Percentiles rank a stretch among this genome's conserved stretches.
phyloP scores from a whole-genome alignment of 2,113 vertebrate species.

The Peromyscus maniculatus region DNA sequence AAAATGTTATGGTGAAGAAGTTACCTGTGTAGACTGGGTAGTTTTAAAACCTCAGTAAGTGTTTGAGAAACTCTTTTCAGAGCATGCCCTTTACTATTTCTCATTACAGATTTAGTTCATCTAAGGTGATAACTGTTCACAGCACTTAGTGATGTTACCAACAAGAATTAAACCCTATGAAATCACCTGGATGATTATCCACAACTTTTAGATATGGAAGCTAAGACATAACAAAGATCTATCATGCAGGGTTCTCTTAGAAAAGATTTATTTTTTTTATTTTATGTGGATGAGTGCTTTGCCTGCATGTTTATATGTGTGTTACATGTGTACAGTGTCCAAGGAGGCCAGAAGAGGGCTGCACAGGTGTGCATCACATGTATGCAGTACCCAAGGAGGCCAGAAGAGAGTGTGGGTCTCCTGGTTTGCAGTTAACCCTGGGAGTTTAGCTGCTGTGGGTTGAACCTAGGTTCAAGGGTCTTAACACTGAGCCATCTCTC shows the following conservation, averaged over 20 bases:
- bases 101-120: background rate
- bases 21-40: background rate
- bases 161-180: background rate
- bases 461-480: background rate
- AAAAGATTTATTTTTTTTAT: background rate
- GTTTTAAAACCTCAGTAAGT: background rate
- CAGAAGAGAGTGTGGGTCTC: background rate
- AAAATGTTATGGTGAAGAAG: background rate
- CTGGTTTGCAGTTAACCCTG: background rate
- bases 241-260: background rate
- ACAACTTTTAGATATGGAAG: background rate
- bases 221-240: background rate
- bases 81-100: background rate
- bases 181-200: background rate
- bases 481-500: background rate
- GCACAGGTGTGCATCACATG: too few relatives aligned
- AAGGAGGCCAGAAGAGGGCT: background rate
- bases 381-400: background rate
- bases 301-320: background rate
- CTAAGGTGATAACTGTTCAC: background rate
- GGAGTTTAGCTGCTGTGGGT: background rate
- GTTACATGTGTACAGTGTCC: background rate
- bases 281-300: background rate
- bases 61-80: conserved; percentile 30
- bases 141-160: background rate